Conservation (phyloP, 2,113 vertebrate species). For the Todiramphus chloris region DNA sequence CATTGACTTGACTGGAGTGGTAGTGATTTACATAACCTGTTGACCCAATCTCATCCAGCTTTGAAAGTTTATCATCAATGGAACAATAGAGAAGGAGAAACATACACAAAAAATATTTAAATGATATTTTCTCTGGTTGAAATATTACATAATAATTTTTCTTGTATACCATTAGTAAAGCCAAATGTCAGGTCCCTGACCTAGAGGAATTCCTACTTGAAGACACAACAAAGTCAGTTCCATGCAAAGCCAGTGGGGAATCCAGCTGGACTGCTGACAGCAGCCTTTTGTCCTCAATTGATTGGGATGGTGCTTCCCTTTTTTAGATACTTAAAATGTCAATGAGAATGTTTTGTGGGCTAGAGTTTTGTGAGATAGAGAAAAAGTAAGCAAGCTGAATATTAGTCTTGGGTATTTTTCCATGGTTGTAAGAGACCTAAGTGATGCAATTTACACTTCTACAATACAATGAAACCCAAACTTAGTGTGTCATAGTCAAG, state of each 20-base stretch:
- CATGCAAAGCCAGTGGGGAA: neutral
- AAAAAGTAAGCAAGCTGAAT: neutral
- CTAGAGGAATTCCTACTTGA: neutral
- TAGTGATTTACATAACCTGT: neutral
- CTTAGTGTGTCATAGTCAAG: neutral
- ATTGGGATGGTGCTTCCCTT: neutral
- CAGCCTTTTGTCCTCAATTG: neutral
- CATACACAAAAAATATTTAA: neutral
- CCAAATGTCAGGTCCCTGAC: neutral
- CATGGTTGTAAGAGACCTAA: neutral
- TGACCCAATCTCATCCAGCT: neutral
- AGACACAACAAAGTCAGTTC: neutral
- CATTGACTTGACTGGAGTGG: neutral
- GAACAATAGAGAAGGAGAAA: neutral
- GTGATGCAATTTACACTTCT: neutral
- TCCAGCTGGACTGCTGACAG: neutral
- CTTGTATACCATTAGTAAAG: neutral
- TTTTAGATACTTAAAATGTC: neutral
- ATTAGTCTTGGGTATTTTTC: neutral
- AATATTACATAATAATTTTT: neutral
- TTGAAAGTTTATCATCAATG: neutral
- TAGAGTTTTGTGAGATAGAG: neutral
- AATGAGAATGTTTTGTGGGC: neutral
- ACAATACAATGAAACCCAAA: neutral
- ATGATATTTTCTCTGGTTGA: neutral